Evolutionary conservation across 2,888 invertebrate genomes (phyloP).

Genomic region (Sarcophaga variegata): DNA sequence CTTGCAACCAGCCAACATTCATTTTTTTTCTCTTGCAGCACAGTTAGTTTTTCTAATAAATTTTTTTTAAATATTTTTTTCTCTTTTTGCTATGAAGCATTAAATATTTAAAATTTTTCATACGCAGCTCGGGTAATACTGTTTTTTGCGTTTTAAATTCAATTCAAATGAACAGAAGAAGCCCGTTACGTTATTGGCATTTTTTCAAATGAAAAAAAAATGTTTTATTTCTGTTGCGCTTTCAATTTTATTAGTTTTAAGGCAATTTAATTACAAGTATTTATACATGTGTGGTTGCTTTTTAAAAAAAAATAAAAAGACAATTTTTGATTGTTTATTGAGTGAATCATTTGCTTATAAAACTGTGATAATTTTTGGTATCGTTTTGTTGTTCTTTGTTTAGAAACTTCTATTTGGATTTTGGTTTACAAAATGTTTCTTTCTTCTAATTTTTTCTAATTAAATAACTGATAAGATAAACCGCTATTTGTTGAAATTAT

Average conservation of each 20-base stretch:
- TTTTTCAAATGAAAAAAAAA: slow-evolving; percentile 28
- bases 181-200: slow-evolving; percentile 52
- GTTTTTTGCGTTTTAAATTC: background rate
- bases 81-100: background rate
- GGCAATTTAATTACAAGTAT: too few relatives aligned
- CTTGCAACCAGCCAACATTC: background rate
- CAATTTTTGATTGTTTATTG: background rate
- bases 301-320: background rate
- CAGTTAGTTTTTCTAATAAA: background rate
- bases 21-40: background rate
- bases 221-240: too few relatives aligned
- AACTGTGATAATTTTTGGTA: background rate
- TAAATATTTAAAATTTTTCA: background rate
- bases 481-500: background rate
- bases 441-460: background rate
- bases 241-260: too few relatives aligned
- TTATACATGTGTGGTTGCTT: background rate
- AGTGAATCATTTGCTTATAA: background rate
- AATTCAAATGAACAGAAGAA: background rate
- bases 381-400: background rate
- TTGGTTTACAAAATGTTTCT: background rate
- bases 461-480: background rate
- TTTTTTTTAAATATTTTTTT: too few relatives aligned
- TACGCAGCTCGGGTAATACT: background rate
- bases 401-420: background rate